These are phyloP conservation scores for Dermochelys coriacea DNA, from an alignment of 2,797 vertebrate species.

Conservation along the genomic window DNA sequence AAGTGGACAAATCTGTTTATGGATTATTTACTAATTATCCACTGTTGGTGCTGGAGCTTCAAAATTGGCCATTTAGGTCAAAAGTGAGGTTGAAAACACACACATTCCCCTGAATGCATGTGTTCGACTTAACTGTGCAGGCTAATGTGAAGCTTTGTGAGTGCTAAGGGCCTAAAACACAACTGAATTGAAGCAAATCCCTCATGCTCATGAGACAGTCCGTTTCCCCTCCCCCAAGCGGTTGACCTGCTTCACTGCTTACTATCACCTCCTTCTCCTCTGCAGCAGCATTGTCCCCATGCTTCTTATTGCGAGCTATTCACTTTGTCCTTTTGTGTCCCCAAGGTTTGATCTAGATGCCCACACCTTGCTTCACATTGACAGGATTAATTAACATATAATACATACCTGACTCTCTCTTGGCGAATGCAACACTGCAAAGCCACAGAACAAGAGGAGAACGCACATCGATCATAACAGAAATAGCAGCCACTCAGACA, in stretches of 20 bases:
- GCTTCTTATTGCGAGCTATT: background rate
- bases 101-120: background rate
- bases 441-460: background rate
- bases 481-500: background rate
- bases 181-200: background rate
- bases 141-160: background rate
- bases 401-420: too few species aligned
- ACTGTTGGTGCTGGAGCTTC: background rate
- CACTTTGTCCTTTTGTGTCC: background rate
- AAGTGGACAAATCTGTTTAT: background rate
- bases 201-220: background rate
- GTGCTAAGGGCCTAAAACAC: background rate
- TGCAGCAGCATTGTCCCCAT: background rate
- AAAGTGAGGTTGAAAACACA: background rate
- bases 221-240: background rate
- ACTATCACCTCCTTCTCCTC: too few species aligned
- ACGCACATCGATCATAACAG: background rate
- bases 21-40: background rate
- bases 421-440: background rate
- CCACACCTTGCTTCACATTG: background rate
- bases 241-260: background rate
- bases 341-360: background rate
- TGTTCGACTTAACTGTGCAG: background rate
- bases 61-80: rapidly evolving
- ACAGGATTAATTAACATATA: background rate